Evolutionary conservation across 2,113 vertebrate genomes (phyloP).

Genomic region (Epinephelus moara): DNA sequence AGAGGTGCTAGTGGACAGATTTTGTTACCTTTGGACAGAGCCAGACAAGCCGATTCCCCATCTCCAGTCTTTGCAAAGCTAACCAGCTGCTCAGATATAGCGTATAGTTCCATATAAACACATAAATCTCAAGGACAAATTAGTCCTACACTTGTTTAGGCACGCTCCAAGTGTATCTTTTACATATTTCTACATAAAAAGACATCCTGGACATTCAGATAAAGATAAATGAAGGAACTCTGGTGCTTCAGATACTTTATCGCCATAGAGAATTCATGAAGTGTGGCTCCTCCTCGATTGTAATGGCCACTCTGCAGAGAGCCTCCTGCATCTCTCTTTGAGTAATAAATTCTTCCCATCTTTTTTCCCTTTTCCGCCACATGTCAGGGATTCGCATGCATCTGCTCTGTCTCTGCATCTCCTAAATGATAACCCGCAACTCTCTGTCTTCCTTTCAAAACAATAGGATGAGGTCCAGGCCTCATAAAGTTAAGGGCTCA

Average conservation of each 20-base stretch:
- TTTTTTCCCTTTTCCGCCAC: constrained; percentile 29
- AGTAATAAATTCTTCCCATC: constrained; percentile 41
- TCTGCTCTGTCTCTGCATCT: constrained; percentile 53
- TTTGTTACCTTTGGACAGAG: not conserved
- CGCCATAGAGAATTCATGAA: constrained; percentile 7
- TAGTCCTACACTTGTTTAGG: not conserved
- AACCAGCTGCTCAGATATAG: not conserved
- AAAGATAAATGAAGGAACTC: not conserved
- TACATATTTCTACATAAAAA: not conserved
- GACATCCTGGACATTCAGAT: not conserved
- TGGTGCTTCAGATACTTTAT: not conserved
- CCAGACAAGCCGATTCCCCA: not conserved
- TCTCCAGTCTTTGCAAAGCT: not conserved
- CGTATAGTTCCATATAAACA: not conserved
- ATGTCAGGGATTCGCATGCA: constrained; percentile 61
- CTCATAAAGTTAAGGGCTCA: constrained; percentile 59
- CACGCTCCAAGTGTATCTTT: not conserved
- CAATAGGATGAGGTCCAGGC: constrained; percentile 58
- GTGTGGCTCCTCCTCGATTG: constrained; percentile 1
- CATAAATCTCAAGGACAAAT: not conserved
- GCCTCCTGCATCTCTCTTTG: constrained; percentile 4
- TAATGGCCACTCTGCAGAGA: constrained; percentile 20
- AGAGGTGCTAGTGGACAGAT: not conserved
- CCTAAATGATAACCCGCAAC: constrained; percentile 37
- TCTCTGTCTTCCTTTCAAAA: constrained; percentile 61